A percentile compares a stretch with the other conserved stretches of the same genome.
phyloP scores from a whole-genome alignment of 1,140 invertebrate genomes.

The Apocrypta bakeri region DNA sequence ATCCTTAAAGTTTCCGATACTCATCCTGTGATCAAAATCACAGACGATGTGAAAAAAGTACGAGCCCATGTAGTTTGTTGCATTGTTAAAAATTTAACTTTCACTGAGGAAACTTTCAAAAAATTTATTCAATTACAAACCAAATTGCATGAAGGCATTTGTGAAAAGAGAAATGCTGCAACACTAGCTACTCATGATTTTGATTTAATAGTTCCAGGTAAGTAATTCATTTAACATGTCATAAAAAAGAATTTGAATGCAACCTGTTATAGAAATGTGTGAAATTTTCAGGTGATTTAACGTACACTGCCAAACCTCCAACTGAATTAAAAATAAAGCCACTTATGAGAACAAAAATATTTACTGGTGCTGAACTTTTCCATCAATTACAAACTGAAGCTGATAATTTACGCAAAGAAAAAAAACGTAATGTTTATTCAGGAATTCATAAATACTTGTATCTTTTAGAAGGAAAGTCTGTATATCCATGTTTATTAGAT shows the following conservation, averaged over 20 bases:
- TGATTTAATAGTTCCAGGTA: slow-evolving; percentile 76
- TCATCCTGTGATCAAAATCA: slow-evolving; percentile 75
- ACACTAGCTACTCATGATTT: slow-evolving; percentile 91
- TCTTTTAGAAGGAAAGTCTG: slow-evolving; percentile 82
- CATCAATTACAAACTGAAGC: slow-evolving; percentile 83
- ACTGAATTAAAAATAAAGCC: slow-evolving; percentile 79
- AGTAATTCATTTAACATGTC: slow-evolving; percentile 31
- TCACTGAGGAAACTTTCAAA: slow-evolving; percentile 81
- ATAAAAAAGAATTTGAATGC: slow-evolving; percentile 8
- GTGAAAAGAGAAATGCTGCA: slow-evolving; percentile 84
- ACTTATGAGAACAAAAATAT: slow-evolving; percentile 77
- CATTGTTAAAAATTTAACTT: slow-evolving; percentile 80
- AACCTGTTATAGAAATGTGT: not conserved
- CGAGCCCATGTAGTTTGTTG: slow-evolving; percentile 84
- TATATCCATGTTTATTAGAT: slow-evolving; percentile 83
- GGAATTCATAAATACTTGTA: slow-evolving; percentile 89
- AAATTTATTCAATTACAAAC: slow-evolving; percentile 88
- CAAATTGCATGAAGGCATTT: slow-evolving; percentile 85
- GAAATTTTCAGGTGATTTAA: slow-evolving; percentile 75
- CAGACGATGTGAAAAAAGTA: slow-evolving; percentile 76
- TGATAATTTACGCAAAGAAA: slow-evolving; percentile 83
- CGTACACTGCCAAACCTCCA: slow-evolving; percentile 80
- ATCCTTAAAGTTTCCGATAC: slow-evolving; percentile 78
- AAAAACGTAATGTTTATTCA: slow-evolving; percentile 86
- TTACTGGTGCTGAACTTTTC: slow-evolving; percentile 81